phyloP scores from a whole-genome alignment of 1,140 invertebrate genomes.

The Brachionus manjavacas region DNA sequence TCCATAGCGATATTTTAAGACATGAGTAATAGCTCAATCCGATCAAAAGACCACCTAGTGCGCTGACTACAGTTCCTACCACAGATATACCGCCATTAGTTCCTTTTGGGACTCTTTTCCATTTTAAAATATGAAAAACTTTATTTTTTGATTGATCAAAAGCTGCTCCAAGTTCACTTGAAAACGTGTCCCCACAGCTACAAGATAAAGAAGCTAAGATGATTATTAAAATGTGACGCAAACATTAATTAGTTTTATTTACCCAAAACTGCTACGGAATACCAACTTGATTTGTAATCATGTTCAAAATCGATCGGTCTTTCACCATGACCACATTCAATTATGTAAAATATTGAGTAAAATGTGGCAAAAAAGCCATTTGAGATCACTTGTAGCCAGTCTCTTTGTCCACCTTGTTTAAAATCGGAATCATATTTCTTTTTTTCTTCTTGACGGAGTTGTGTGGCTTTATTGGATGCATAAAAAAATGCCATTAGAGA shows the following conservation, averaged over 20 bases:
- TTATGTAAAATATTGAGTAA: slow-evolving; percentile 22
- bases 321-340: slow-evolving; percentile 3
- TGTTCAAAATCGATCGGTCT: slow-evolving; percentile 1
- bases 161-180: slow-evolving; percentile 19
- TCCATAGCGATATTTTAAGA: not conserved
- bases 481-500: slow-evolving; percentile 25
- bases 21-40: not conserved
- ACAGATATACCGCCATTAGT: slow-evolving; percentile 11
- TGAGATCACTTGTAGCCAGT: slow-evolving; percentile 6
- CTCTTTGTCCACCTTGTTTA: not conserved
- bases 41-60: not conserved
- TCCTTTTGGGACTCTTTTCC: slow-evolving; percentile 16
- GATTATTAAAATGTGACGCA: not conserved
- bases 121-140: slow-evolving; percentile 13
- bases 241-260: not conserved
- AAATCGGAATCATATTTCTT: not conserved
- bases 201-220: not conserved
- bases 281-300: slow-evolving; percentile 27
- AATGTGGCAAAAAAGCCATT: slow-evolving; percentile 28
- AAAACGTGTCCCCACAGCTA: not conserved
- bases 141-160: not conserved
- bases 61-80: not conserved
- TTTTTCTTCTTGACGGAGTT: not conserved
- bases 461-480: not conserved
- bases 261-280: slow-evolving; percentile 15